Evolutionary conservation across 2,113 vertebrate genomes (phyloP), one percentile per base, ranked within the genome.

Genomic region (Heteronetta atricapilla): DNA sequence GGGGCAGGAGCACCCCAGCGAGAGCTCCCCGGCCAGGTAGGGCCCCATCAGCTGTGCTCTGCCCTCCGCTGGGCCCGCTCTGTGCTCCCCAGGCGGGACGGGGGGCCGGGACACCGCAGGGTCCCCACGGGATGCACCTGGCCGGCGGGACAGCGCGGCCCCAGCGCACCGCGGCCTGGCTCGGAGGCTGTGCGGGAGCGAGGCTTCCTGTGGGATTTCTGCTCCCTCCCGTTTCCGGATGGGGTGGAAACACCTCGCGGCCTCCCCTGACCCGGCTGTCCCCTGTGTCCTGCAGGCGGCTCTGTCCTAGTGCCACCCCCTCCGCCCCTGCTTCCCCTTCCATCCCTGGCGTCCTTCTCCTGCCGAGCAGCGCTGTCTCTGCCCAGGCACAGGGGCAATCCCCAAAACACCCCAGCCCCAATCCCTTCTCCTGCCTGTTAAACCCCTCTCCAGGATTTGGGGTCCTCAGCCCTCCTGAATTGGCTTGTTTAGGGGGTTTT

Each of bases 151-250:
- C 11, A 0, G 42, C 48, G 21, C 1, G 5, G 79, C 55, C 6
- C 4, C 58, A 72, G 85, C 4, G 0, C 48, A 25, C 50, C 38
- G 8, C 0, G 25, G 52, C 48, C 90, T 59, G 82, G 88, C 22
- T 89, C 84, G 82, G 86, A 4, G 0, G 48, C 88, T 93, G 69
- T 76, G 88, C 62, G 66, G 62, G 76, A 96, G 63, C 1, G 1
- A 86, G 34, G 81, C 89, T 96, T 96, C 96, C 96, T 93, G 88
- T 93, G 95, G 90, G 93, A 94, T 90, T 96, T 93, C 92, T 92
- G 77, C 66, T 95, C 81, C 34, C 78, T 84, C 90, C 70, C 0
- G 29, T 94, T 96, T 96, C 96, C 93, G 90, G 83, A 64, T 1
- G 1, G 77, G 77, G 53, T 91, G 90, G 90, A 96, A 96, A 95